Percentiles rank a stretch among this genome's conserved stretches.
Evolutionary conservation across 2,797 vertebrate species (phyloP).

Genomic region (Spatula clypeata): DNA sequence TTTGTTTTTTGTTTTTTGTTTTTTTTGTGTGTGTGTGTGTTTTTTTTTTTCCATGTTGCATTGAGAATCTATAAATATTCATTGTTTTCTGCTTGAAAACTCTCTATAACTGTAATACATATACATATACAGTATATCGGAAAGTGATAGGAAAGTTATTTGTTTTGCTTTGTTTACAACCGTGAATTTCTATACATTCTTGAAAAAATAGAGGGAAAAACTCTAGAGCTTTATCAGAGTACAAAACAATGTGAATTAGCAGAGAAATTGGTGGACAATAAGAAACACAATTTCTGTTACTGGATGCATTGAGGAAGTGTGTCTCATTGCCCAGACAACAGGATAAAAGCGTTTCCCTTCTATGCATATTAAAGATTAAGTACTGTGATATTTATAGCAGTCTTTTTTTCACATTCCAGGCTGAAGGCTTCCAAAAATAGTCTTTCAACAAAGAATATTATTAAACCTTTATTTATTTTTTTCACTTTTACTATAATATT

Average conservation of each 20-base stretch:
- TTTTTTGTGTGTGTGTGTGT: neutral
- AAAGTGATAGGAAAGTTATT: neutral
- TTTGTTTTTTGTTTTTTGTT: neutral
- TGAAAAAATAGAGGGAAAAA: neutral
- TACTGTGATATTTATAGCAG: neutral
- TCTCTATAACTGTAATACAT: neutral
- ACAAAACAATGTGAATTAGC: neutral
- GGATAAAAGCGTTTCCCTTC: constrained; percentile 13
- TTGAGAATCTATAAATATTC: neutral
- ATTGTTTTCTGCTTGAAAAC: neutral
- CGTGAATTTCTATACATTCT: neutral
- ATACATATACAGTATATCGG: neutral
- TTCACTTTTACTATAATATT: neutral
- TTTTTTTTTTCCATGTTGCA: neutral
- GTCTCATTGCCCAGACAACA: neutral
- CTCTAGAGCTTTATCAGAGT: neutral
- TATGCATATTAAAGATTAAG: neutral
- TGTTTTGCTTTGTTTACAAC: neutral
- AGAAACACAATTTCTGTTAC: neutral
- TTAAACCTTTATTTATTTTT: neutral
- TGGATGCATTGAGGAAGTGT: neutral
- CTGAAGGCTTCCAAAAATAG: neutral
- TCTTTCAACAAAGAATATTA: constrained; percentile 16
- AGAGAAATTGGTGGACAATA: neutral
- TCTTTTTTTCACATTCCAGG: neutral